These are phyloP conservation scores for Drosophila triauraria DNA, from an alignment of 1,140 invertebrate species.

Conservation along the genomic window DNA sequence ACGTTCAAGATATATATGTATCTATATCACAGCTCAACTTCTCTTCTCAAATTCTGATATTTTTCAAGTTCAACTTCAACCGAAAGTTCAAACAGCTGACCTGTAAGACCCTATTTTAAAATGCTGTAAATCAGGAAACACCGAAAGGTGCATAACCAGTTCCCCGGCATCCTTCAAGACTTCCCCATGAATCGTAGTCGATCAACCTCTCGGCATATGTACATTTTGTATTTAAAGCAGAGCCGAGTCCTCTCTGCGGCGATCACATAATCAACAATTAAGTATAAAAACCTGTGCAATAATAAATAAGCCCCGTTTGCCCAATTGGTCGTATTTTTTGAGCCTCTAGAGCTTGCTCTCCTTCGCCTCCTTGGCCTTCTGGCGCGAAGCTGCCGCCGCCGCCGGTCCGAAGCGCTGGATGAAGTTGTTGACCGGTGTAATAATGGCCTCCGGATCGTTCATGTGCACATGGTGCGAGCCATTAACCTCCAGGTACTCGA, in stretches of 20 bases:
- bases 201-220: constrained; percentile 43
- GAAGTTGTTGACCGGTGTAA: constrained; percentile 87
- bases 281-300: constrained; percentile 59
- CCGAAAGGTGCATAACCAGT: constrained; percentile 54
- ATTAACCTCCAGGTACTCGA: constrained; percentile 87
- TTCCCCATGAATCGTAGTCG: constrained; percentile 33
- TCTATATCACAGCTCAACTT: too few species aligned
- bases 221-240: constrained; percentile 55
- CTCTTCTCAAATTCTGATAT: too few species aligned
- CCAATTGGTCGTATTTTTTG: constrained; percentile 5
- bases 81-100: background rate
- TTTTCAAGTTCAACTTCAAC: background rate
- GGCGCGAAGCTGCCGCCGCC: constrained; percentile 54
- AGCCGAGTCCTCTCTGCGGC: constrained; percentile 28
- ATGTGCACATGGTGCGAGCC: constrained; percentile 92
- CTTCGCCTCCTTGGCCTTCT: constrained; percentile 66
- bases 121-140: background rate
- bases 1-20: too few species aligned
- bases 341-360: constrained; percentile 66
- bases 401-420: constrained; percentile 84
- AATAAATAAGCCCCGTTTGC: constrained; percentile 60
- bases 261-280: constrained; percentile 68
- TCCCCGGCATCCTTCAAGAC: constrained; percentile 66
- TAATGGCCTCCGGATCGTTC: constrained; percentile 88
- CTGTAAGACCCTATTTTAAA: background rate